A percentile compares a stretch with the other conserved stretches of the same genome.
Conservation (phyloP, 2,888 invertebrate genomes). For the Apeira syringaria region DNA sequence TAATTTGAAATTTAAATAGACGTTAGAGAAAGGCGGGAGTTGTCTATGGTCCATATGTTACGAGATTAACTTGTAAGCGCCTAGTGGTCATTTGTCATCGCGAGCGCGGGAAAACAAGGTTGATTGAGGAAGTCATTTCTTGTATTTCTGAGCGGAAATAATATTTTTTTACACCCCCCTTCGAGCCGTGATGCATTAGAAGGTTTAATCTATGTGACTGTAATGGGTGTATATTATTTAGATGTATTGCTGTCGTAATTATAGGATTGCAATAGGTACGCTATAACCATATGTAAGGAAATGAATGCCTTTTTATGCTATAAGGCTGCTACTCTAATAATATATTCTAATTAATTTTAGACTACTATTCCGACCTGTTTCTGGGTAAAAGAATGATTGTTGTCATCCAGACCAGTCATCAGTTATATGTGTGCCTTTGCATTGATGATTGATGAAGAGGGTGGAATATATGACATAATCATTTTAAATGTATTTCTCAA, state of each 20-base stretch:
- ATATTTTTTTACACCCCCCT: constrained; percentile 70
- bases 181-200: constrained; percentile 63
- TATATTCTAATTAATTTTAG: too few relatives aligned
- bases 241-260: constrained; percentile 26
- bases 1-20: constrained; percentile 60
- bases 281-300: too few relatives aligned
- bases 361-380: too few relatives aligned
- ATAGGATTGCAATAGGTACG: too few relatives aligned
- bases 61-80: constrained; percentile 72
- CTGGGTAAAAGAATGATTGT: too few relatives aligned
- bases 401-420: too few relatives aligned
- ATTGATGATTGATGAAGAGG: too few relatives aligned
- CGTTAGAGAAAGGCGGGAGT: constrained; percentile 52
- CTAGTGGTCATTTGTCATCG: constrained; percentile 76
- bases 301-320: too few relatives aligned
- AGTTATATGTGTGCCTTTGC: too few relatives aligned
- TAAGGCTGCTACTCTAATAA: too few relatives aligned
- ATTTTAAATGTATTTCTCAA: too few relatives aligned
- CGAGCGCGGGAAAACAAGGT: constrained; percentile 44
- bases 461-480: too few relatives aligned
- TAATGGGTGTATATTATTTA: constrained; percentile 36
- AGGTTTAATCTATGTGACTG: constrained; percentile 58
- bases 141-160: constrained; percentile 75
- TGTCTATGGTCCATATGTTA: constrained; percentile 76
- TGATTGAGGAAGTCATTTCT: constrained; percentile 83